phyloP scores from a whole-genome alignment of 1,140 invertebrate species.

The Forficula auricularia region DNA sequence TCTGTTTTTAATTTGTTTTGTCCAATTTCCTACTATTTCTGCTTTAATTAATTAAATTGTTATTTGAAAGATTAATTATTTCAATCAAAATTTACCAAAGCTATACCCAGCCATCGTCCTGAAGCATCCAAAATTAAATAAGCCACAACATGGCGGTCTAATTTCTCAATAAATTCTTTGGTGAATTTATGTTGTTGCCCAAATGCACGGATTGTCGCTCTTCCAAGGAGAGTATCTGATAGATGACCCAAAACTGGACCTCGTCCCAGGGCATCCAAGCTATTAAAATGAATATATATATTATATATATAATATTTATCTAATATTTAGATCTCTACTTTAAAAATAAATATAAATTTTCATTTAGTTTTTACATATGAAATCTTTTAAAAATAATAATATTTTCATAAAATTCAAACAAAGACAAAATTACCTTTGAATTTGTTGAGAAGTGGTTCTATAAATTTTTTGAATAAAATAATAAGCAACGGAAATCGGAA shows the following conservation, averaged over 20 bases:
- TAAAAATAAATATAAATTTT: no score
- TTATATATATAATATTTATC: not conserved
- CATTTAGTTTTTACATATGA: no score
- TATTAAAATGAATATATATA: not conserved
- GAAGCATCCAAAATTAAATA: conserved; percentile 59
- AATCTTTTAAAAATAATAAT: no score
- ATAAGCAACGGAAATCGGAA: conserved; percentile 46
- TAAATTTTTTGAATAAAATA: conserved; percentile 53
- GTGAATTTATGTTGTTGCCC: conserved; percentile 45
- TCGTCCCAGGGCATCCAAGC: conserved; percentile 31
- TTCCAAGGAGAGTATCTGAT: conserved; percentile 47
- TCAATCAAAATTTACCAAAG: conserved; percentile 39
- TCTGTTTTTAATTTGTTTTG: no score
- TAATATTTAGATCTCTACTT: no score
- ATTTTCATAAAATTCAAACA: no score
- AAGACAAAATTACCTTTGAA: conserved; percentile 18
- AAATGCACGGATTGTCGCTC: conserved; percentile 49
- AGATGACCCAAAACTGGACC: conserved; percentile 55
- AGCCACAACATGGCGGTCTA: conserved; percentile 56
- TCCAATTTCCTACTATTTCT: no score
- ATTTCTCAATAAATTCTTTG: conserved; percentile 38
- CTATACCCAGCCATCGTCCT: conserved; percentile 65
- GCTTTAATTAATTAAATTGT: no score
- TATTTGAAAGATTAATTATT: no score
- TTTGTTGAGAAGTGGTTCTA: conserved; percentile 35